Evolutionary conservation across 2,113 vertebrate species (phyloP).

Genomic region (Chamaetylas fuelleborni): DNA sequence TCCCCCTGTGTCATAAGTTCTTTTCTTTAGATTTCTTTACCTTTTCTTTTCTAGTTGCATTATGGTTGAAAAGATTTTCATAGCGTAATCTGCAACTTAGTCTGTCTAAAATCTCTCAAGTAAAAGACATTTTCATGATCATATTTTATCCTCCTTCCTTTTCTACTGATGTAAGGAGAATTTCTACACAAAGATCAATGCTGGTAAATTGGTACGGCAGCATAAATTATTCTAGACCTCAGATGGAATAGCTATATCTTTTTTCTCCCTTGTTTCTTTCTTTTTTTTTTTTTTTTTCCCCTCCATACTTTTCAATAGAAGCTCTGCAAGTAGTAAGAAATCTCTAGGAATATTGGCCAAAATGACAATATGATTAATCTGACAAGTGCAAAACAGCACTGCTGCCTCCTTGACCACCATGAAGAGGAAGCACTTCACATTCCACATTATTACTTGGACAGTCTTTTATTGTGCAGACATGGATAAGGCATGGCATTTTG

Average conservation of each 20-base stretch:
- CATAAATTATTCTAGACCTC: neutral
- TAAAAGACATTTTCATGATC: neutral
- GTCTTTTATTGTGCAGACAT: neutral
- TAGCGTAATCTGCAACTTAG: neutral
- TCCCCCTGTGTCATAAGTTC: rapidly evolving
- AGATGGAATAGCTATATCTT: neutral
- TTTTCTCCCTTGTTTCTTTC: neutral
- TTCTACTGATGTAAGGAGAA: neutral
- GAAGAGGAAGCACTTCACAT: neutral
- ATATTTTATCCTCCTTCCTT: neutral
- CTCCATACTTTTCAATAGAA: neutral
- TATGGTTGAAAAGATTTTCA: neutral
- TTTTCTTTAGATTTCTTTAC: neutral
- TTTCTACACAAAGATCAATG: slow-evolving; percentile 23
- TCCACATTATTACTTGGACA: neutral
- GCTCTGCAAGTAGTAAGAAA: neutral
- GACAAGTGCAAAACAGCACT: neutral
- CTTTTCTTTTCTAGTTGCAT: neutral
- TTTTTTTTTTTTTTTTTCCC: too few relatives aligned
- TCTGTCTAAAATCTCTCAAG: neutral
- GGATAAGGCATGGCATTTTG: neutral
- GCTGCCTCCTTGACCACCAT: neutral
- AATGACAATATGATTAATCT: neutral
- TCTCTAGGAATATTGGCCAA: neutral
- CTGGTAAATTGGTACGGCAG: neutral